Base-by-base conservation (phyloP, 1,140 invertebrate genomes). In the Lordiphosa mommai region DNA sequence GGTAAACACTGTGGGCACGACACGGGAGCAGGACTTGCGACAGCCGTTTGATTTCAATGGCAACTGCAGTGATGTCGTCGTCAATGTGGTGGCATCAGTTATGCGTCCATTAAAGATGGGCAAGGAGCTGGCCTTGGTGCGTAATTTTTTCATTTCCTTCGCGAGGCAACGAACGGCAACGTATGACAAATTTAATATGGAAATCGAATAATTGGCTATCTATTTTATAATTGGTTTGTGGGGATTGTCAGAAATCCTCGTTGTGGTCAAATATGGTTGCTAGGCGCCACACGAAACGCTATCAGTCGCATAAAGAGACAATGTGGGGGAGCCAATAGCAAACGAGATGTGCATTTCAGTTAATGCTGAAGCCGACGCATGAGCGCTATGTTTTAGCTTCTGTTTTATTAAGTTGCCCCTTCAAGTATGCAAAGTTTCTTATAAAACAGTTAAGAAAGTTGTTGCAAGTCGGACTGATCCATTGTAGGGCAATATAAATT, bases 61-160 rank as follows among this genome's bases (percentile, higher is more conserved):
- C 38, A 74, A n/a, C 36, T 84, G 79, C 34, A 80, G 30, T 14
- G 77, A 82, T 30, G 52, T 64, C 9, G 71, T 76, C 13, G 76
- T 80, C 71, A 80, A 56, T 8, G 71, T 68, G 14, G 72, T 87
- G n/a, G 76, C 58, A 44, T 88, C 86, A 10, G 74, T 82, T 13
- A 86, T 86, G 2, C 85, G 61, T 5, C 86, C 85, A 77, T 88
- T 88, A 9, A 88, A 88, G 17, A 88, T 69, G 20, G 86, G 86
- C 55, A 88, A 60, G 34, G 85, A 88, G 41, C 61, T 82, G 0
- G 86, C 72, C 50, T 88, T 88, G 29, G 70, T 76, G 8, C 73
- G 80, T 23, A 88, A 71, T 51, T 82, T 72, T 58, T 88, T 67
- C 86, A 88, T 88, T 16, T 61, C 56, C 44, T 33, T 4, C 5